Evolutionary conservation across 1,140 invertebrate species (phyloP).

Genomic region (Drosophila lowei): DNA sequence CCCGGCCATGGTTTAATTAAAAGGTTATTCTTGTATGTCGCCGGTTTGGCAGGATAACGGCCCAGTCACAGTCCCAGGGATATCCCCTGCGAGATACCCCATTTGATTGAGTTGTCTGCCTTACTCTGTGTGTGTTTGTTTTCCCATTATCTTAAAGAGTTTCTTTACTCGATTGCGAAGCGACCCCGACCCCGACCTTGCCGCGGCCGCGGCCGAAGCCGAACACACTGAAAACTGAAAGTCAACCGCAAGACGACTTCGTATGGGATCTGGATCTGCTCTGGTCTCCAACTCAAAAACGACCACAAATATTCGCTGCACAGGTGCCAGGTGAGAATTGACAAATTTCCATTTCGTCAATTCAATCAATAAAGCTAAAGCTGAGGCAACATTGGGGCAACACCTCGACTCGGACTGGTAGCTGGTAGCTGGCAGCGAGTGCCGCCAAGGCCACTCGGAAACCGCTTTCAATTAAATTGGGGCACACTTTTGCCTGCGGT

Average conservation of each 20-base stretch:
- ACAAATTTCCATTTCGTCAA: conserved; percentile 80
- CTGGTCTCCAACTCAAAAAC: conserved; percentile 10
- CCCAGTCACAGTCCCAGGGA: neutral
- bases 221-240: conserved; percentile 61
- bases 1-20: conserved; percentile 77
- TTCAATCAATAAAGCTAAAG: conserved; percentile 64
- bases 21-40: conserved; percentile 80
- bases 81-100: too few relatives aligned
- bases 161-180: conserved; percentile 31
- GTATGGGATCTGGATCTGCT: neutral
- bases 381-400: conserved; percentile 10
- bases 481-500: conserved; percentile 80
- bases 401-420: conserved; percentile 13
- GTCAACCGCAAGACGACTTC: conserved; percentile 52
- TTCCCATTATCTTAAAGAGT: conserved; percentile 69
- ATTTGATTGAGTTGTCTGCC: conserved; percentile 62
- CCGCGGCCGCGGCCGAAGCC: conserved; percentile 17
- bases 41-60: conserved; percentile 38
- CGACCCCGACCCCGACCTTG: conserved; percentile 25
- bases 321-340: conserved; percentile 70
- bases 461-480: conserved; percentile 81
- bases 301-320: conserved; percentile 54
- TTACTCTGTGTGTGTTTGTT: conserved; percentile 13
- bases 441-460: conserved; percentile 68
- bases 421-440: conserved; percentile 3